Conservation (phyloP, 2,113 vertebrate genomes). For the Pseudorectes ferrugineus region DNA sequence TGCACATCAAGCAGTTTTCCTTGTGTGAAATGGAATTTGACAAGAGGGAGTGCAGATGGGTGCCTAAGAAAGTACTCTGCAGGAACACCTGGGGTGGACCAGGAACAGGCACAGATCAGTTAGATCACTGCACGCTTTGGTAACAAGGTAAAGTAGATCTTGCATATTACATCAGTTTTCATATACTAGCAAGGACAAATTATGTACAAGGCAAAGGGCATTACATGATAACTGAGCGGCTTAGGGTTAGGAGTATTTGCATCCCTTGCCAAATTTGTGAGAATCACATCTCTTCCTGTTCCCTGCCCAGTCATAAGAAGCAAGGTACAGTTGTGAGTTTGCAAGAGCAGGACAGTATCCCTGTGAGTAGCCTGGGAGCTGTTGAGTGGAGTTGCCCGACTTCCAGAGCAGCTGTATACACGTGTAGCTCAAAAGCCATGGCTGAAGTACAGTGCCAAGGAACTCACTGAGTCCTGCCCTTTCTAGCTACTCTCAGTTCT, state of each 20-base stretch:
- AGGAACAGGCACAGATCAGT: neutral
- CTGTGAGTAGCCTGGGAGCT: neutral
- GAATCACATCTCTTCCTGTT: neutral
- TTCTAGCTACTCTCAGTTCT: neutral
- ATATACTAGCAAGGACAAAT: neutral
- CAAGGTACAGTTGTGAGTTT: neutral
- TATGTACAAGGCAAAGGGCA: neutral
- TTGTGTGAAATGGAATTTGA: neutral
- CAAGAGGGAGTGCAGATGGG: neutral
- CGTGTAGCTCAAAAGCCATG: neutral
- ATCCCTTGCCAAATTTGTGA: neutral
- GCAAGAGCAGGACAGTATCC: neutral
- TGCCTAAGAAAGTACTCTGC: neutral
- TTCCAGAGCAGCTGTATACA: fast-evolving
- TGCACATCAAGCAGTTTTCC: neutral
- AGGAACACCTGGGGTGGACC: neutral
- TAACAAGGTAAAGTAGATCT: neutral
- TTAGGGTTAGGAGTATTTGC: neutral
- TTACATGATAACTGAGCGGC: fast-evolving
- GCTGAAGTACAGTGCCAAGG: neutral
- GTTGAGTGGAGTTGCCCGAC: fast-evolving
- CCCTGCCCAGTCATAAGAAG: neutral
- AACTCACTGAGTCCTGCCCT: neutral
- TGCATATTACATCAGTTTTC: neutral
- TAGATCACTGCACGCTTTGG: neutral